Base-by-base conservation (phyloP, 23 tunicate species). In the Styela clava region DNA sequence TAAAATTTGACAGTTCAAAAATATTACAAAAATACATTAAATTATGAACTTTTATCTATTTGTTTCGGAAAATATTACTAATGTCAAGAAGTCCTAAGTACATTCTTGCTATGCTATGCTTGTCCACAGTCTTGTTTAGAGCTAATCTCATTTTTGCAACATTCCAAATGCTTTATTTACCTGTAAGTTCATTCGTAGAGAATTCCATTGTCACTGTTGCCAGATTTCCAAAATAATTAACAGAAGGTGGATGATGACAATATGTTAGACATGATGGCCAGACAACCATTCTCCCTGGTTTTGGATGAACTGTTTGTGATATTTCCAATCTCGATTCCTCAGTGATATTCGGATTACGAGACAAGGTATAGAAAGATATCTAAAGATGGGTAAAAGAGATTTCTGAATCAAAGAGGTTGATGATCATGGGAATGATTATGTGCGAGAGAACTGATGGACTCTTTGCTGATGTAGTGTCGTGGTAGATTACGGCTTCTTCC, bases 221-320 rank as follows among this genome's bases (percentile, higher is more conserved):
- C 33, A 90, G 35, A 33, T 74, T 85, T 30, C 56, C 21, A 27
- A 78, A 78, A 35, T 82, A 69, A 63, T 93, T 93, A 62, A 93
- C 83, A 35, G 87, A 70, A n/a, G 98, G 98, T 44, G 92, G 86
- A 23, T 91, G 88, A 34, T 83, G 81, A 63, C 84, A 36, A 30
- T 74, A 76, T n/a, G 52, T 36, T 37, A 73, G 86, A 34, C 93
- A 88, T 3, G 98, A 93, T 25, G 98, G 93, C 98, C 98, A 93
- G 76, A 93, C 64, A 33, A 93, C 35, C 33, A 68, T 87, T 12
- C 98, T 87, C 26, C 68, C 82, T 1, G 89, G 82, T 61, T 87
- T 92, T 20, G 97, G 97, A 29, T 86, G 91, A n/a, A 92, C 97
- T 23, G 85, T 82, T 21, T 74, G 81, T n/a, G 71, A 64, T 34